Base-by-base conservation (phyloP, 2,888 invertebrate genomes). In the Caenorhabditis macrosperma region DNA sequence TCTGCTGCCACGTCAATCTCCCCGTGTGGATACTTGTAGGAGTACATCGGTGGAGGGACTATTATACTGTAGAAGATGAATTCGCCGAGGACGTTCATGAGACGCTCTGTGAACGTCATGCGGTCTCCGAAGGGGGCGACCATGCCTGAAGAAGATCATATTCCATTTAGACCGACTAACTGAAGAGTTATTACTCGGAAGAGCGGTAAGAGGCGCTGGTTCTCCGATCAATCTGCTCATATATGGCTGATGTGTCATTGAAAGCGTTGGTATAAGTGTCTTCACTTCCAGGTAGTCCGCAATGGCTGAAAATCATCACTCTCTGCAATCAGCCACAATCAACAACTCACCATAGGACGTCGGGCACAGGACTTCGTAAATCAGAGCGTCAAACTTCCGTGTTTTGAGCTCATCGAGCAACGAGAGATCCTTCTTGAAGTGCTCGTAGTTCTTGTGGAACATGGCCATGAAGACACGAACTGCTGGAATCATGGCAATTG, bases 171-270 rank as follows among this genome's bases (percentile, higher is more conserved):
- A 20, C 7, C 3, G n/a, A n/a, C n/a, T n/a, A n/a, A n/a, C 26
- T 1, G 12, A 44, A 10, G 20, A 4, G 20, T n/a, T n/a, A 0
- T 6, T 33, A 77, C 77, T 60, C 28, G 78, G 57, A 10, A 78
- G 41, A 15, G 46, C 38, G 24, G 48, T 54, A 5, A 72, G 60
- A 41, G 55, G 41, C 1, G 61, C 28, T n/a, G 78, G 72, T 41
- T 78, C 78, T 26, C 78, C 78, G 6, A 78, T 72, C 5, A 33
- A 35, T 50, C 41, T 33, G 12, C 55, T 22, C 48, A 72, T 50
- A 3, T 22, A 7, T 9, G 46, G 20, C 33, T 67, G 48, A 55
- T 78, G 61, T 20, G 72, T 72, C 44, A 72, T 59, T 15, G 78
- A 78, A 2, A 72, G 17, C 0, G 78, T 33, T 1, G 72, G 72